Conservation (phyloP, 2,888 invertebrate species). For the Ischnura elegans region DNA sequence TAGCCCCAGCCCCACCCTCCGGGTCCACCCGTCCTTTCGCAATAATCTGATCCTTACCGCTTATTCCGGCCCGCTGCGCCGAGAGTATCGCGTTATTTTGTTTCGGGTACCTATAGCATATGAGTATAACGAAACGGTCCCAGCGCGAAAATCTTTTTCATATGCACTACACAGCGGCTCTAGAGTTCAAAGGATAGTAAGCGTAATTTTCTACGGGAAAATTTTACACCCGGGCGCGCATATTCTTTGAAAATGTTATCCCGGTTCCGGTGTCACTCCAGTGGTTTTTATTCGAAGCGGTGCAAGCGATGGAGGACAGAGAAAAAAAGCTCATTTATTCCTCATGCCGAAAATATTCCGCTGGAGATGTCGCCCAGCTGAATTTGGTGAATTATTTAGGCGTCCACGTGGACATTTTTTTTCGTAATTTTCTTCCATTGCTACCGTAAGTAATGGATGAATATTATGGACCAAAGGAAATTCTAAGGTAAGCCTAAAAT, state of each 20-base stretch:
- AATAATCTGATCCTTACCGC: no score
- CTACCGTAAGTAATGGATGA: neutral
- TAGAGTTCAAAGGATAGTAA: neutral
- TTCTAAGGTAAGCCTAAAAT: no score
- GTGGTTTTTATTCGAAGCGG: neutral
- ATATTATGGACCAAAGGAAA: no score
- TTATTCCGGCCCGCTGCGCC: neutral
- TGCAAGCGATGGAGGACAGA: neutral
- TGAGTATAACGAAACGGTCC: neutral
- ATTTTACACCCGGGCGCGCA: neutral
- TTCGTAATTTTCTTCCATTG: neutral
- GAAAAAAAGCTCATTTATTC: neutral
- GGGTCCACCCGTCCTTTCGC: neutral
- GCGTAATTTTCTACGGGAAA: neutral
- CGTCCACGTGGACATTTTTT: neutral
- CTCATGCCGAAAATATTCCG: neutral
- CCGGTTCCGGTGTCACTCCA: neutral
- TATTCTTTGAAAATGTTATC: neutral
- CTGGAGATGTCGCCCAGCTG: neutral
- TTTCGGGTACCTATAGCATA: neutral
- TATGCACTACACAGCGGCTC: neutral
- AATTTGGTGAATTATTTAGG: neutral
- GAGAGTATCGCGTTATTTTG: no score
- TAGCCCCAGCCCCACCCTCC: neutral
- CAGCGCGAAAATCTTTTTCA: neutral